phyloP scores from a whole-genome alignment of 2,888 invertebrate genomes.

The Salticus scenicus region DNA sequence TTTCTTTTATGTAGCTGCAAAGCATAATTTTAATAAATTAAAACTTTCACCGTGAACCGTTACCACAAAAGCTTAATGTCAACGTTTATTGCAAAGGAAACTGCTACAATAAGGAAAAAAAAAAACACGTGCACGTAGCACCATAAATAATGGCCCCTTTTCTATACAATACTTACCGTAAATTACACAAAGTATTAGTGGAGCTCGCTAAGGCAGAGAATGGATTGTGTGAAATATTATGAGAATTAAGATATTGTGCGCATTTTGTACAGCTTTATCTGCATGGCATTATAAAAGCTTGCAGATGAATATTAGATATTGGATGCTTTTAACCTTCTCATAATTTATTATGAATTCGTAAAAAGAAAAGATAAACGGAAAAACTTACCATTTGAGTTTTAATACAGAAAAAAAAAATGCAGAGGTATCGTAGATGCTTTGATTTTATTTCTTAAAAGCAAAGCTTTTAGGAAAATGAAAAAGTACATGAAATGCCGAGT shows the following conservation, averaged over 20 bases:
- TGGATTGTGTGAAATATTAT: constrained; percentile 16
- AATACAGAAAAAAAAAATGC: too few species aligned
- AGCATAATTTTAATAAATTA: constrained; percentile 41
- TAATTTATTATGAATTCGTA: too few species aligned
- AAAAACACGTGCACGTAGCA: constrained; percentile 33
- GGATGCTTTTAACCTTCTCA: too few species aligned
- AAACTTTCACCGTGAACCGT: constrained; percentile 17
- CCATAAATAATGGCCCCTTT: constrained; percentile 51
- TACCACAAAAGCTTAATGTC: constrained; percentile 33
- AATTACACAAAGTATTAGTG: constrained; percentile 41
- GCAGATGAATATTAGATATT: neutral
- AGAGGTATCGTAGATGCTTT: too few species aligned
- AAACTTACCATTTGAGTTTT: too few species aligned
- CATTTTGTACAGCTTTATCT: constrained; percentile 14
- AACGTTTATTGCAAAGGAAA: constrained; percentile 34
- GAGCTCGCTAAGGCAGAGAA: neutral
- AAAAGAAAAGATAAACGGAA: too few species aligned
- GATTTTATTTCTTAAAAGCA: too few species aligned
- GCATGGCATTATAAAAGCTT: neutral
- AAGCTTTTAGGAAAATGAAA: too few species aligned
- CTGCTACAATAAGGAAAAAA: constrained; percentile 23
- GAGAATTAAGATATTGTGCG: constrained; percentile 8
- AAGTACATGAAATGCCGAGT: too few species aligned
- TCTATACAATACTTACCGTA: constrained; percentile 43
- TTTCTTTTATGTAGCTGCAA: too few species aligned